A percentile compares a stretch with the other conserved stretches of the same genome.
phyloP scores from a whole-genome alignment of 2,888 invertebrate genomes.

The Frankliniella intonsa region DNA sequence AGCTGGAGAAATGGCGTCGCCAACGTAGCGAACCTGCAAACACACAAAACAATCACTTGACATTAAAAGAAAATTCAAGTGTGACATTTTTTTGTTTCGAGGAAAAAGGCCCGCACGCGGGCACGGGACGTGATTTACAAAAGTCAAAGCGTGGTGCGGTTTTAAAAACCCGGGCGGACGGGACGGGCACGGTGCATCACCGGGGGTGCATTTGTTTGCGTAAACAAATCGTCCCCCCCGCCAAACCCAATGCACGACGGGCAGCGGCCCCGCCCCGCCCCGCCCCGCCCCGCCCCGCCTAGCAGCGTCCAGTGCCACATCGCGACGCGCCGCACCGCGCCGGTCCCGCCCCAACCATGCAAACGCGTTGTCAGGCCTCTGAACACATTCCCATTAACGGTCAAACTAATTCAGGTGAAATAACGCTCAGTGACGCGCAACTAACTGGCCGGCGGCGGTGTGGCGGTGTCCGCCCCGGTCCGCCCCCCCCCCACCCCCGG shows the following conservation, averaged over 20 bases:
- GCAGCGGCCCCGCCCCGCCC: not conserved
- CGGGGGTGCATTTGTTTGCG: not conserved
- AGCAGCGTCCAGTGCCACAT: not conserved
- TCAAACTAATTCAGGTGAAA: slow-evolving; percentile 27
- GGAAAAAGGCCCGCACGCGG: not conserved
- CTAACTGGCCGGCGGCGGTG: not conserved
- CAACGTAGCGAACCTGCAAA: no score
- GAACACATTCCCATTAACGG: slow-evolving; percentile 22
- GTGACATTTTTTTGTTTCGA: not conserved
- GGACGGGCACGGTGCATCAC: not conserved
- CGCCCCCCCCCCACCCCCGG: not conserved
- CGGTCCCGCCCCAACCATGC: slow-evolving; percentile 1
- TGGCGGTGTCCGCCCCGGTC: not conserved
- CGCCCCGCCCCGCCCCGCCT: not conserved
- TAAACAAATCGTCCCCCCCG: slow-evolving; percentile 3
- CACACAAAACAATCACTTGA: no score
- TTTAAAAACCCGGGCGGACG: not conserved
- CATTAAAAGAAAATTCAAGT: no score
- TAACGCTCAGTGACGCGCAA: slow-evolving; percentile 16
- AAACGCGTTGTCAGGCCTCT: not conserved
- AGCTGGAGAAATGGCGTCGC: no score
- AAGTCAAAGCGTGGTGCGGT: no score
- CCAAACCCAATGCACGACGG: not conserved
- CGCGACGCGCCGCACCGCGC: not conserved
- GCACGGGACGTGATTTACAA: not conserved